Conservation (phyloP, 2,888 invertebrate species). For the Drosophila seclusa region DNA sequence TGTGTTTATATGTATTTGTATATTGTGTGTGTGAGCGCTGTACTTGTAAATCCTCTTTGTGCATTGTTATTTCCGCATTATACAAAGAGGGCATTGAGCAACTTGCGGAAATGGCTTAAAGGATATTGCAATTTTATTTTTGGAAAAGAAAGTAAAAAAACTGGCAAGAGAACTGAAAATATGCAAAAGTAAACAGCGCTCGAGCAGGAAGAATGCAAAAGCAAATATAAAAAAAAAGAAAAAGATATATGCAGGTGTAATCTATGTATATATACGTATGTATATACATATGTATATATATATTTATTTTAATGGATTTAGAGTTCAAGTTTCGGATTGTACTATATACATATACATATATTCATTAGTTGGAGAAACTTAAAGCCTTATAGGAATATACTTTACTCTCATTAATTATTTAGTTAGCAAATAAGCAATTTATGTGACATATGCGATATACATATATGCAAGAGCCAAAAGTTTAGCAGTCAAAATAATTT, state of each 20-base stretch:
- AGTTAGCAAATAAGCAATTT: slow-evolving; percentile 62
- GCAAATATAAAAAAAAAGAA: slow-evolving; percentile 12
- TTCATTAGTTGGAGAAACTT: neutral
- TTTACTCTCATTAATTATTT: slow-evolving; percentile 56
- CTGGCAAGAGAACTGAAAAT: slow-evolving; percentile 32
- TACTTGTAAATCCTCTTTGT: slow-evolving; percentile 47
- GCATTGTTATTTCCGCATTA: slow-evolving; percentile 78
- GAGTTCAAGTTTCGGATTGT: neutral
- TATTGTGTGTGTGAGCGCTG: slow-evolving; percentile 25
- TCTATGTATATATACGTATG: neutral
- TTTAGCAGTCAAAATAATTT: slow-evolving; percentile 43
- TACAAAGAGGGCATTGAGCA: slow-evolving; percentile 65
- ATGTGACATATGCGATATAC: slow-evolving; percentile 46
- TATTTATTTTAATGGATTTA: slow-evolving; percentile 1
- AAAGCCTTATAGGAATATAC: neutral
- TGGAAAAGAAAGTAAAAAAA: slow-evolving; percentile 36
- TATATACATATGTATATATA: slow-evolving; percentile 1
- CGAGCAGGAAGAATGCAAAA: slow-evolving; percentile 35
- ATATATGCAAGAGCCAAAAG: slow-evolving; percentile 41
- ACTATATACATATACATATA: neutral
- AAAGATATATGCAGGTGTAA: neutral
- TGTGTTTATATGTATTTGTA: neutral
- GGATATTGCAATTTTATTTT: slow-evolving; percentile 75
- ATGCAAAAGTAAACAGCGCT: slow-evolving; percentile 50
- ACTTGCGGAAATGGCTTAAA: slow-evolving; percentile 78